Evolutionary conservation across 2,888 invertebrate species (phyloP).

Genomic region (Villa cingulata): DNA sequence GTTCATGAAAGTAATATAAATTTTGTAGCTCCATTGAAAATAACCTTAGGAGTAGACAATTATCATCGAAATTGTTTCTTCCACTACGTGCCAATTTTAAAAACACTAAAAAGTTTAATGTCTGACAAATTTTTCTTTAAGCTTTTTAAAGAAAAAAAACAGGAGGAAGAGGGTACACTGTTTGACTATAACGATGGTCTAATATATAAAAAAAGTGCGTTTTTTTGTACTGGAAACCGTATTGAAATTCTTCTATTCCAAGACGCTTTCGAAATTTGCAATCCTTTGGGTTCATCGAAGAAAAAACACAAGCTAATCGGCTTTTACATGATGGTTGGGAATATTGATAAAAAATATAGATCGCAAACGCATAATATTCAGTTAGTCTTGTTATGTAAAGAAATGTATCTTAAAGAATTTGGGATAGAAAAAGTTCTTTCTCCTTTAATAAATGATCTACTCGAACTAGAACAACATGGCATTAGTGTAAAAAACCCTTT

Average conservation of each 20-base stretch:
- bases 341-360: not conserved
- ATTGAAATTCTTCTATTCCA: not conserved
- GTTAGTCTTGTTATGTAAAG: not conserved
- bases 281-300: not conserved
- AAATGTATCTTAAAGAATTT: conserved; percentile 13
- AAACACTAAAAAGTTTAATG: no score
- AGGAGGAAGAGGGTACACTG: no score
- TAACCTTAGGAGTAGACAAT: no score
- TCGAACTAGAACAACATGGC: conserved; percentile 17
- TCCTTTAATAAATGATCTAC: conserved; percentile 17
- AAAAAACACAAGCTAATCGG: not conserved
- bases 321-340: not conserved
- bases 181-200: no score
- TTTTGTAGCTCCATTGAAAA: no score
- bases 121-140: no score
- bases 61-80: no score
- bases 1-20: no score
- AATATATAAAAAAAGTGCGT: no score
- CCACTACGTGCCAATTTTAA: no score
- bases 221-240: no score
- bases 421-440: conserved; percentile 16
- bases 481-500: conserved; percentile 8
- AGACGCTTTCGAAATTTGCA: not conserved
- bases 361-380: not conserved
- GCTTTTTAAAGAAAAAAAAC: no score